Evolutionary conservation across 2,888 invertebrate species (phyloP), one percentile per base, ranked within the genome.

Genomic region (Lamellibrachia satsuma): DNA sequence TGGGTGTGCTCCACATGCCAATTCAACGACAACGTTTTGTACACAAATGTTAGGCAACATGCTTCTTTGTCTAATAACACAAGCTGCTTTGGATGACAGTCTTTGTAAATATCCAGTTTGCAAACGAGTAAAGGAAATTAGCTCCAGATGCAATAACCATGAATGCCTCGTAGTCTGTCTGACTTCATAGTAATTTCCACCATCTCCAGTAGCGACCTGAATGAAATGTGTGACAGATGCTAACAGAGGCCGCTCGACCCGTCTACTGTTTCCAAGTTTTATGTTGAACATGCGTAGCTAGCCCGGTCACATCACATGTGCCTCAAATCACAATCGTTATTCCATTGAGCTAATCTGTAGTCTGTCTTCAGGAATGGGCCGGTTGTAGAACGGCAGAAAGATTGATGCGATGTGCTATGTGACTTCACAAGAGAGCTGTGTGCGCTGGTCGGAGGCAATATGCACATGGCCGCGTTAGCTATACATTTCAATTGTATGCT

Each of bases 261-360:
- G 2, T 75, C 75, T 75, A 11, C 75, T 22, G 22, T 75, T 75
- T 75, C 75, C 6, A 15, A 15, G 22, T 15, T 75, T 75, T n/a
- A 22, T 75, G n/a, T 15, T 75, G 75, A 75, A n/a, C 6, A 75
- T 22, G 15, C 75, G n/a, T 22, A 22, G 75, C 75, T 4, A 75
- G 75, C 15, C 1, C 9, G 55, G n/a, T 22, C 75, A 75, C 2
- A 22, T 75, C 75, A 22, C 22, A 22, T 75, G 75, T 75, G 39
- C 39, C 22, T 75, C 75, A 75, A 75, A 75, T 75, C 75, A 6
- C 22, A 75, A 22, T 11, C 75, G 75, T 75, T 22, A 75, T 75
- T 75, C 75, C 75, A 75, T 75, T 75, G 75, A 22, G 75, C 75
- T 75, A 22, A 75, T 75, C 75, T 75, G 75, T n/a, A 75, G 75